These are phyloP conservation scores for Lasioglossum zephyrum DNA, from an alignment of 2,888 invertebrate genomes.

Conservation along the genomic window DNA sequence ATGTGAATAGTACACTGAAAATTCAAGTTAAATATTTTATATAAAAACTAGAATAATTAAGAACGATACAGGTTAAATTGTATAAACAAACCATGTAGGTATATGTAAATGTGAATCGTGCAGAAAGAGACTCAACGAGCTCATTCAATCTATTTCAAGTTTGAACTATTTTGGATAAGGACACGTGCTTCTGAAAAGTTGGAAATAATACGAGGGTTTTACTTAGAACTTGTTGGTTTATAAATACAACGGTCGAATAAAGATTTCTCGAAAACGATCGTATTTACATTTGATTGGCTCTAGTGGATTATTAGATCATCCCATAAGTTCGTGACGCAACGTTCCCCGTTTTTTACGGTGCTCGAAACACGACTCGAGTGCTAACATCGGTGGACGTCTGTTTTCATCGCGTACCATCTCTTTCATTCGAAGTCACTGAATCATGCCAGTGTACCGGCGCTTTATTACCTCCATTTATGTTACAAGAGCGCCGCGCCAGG, in stretches of 20 bases:
- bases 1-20: too few relatives aligned
- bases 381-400: constrained; percentile 35
- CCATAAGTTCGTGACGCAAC: constrained; percentile 33
- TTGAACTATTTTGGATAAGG: not conserved
- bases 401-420: constrained; percentile 34
- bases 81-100: too few relatives aligned
- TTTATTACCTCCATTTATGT: not conserved
- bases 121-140: not conserved
- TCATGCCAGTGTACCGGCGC: not conserved
- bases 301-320: not conserved
- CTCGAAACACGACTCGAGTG: constrained; percentile 38
- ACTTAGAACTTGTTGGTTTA: too few relatives aligned
- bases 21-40: too few relatives aligned
- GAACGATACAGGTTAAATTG: too few relatives aligned
- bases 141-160: not conserved
- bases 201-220: too few relatives aligned
- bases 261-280: not conserved
- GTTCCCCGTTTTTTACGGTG: constrained; percentile 43
- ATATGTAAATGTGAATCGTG: too few relatives aligned
- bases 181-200: too few relatives aligned
- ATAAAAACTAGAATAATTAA: too few relatives aligned
- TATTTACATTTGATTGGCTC: not conserved
- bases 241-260: not conserved
- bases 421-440: not conserved
- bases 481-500: not conserved